Percentiles rank a stretch among this genome's conserved stretches.
phyloP scores from a whole-genome alignment of 2,888 invertebrate species.

The Habroteleia sp. region DNA sequence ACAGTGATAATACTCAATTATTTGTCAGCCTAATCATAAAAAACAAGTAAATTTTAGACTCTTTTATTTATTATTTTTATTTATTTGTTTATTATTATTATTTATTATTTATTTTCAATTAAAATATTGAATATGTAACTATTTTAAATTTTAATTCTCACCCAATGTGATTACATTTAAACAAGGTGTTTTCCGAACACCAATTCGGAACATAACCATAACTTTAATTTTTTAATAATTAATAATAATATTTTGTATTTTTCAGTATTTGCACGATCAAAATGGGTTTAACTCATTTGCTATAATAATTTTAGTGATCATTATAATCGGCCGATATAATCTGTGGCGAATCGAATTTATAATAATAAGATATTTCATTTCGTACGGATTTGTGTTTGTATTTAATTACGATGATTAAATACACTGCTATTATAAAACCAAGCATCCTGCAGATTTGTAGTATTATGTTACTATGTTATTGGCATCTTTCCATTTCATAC shows the following conservation, averaged over 20 bases:
- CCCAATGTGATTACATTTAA: constrained; percentile 1
- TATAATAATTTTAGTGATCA: constrained; percentile 35
- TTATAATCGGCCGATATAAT: constrained; percentile 38
- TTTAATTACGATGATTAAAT: constrained; percentile 60
- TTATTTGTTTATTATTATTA: no score
- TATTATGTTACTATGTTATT: constrained; percentile 46
- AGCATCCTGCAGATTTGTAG: constrained; percentile 13
- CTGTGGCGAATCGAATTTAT: constrained; percentile 37
- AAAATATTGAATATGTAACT: background rate
- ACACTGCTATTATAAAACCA: constrained; percentile 39
- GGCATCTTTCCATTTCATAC: constrained; percentile 59
- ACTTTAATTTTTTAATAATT: constrained; percentile 37
- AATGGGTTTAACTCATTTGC: constrained; percentile 39
- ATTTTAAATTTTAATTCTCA: no score
- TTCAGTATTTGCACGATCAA: constrained; percentile 24
- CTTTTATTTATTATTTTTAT: no score
- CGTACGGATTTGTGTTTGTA: constrained; percentile 29
- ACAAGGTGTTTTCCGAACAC: constrained; percentile 1
- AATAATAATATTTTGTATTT: constrained; percentile 29
- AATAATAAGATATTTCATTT: constrained; percentile 53
- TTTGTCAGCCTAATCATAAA: no score
- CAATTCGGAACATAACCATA: constrained; percentile 24
- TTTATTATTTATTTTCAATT: no score
- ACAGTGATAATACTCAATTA: no score
- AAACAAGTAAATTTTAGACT: no score